Base-by-base conservation (phyloP, 2,888 invertebrate genomes). In the Archips xylosteana region DNA sequence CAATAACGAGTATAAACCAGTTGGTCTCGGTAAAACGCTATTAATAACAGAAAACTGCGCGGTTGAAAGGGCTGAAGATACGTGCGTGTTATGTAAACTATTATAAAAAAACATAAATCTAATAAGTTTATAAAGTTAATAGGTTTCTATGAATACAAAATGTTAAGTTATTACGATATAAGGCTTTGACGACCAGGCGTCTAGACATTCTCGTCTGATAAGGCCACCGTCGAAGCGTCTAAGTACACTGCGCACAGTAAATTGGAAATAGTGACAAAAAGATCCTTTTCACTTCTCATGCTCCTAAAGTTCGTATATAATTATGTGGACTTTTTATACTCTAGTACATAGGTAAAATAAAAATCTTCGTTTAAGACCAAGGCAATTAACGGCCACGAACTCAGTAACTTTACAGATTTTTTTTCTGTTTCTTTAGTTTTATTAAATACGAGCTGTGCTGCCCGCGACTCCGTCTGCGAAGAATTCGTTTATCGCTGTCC, bases 21-120 rank as follows among this genome's bases (percentile, higher is more conserved):
- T 87, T 88, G 81, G 85, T 86, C 85, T 87, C 84, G 84, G 79
- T 77, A 12, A 80, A 85, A 84, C 83, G n/a, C 6, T 3, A 36
- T 82, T 83, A 81, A 78, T 80, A 64, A 78, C 80, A 82, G 81
- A 85, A 85, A 84, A 78, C 49, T 15, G 47, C 39, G 51, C 60
- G 57, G 64, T 49, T n/a, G 5, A 49, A 49, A 49, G 49, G 49
- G 49, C 49, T n/a, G n/a, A 49, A 49, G 49, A 49, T n/a, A 49
- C 49, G 45, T 49, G 49, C 49, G 49, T 49, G 49, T 49, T 49
- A 49, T 49, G 49, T 2, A 49, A 49, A 49, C 49, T n/a, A 49
- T 49, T n/a, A 13, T 49, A 12, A 12, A 45, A n/a, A 49, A 49
- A 49, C 49, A 13, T 49, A n/a, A n/a, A 13, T n/a, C 5, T 49